Evolutionary conservation across 2,797 vertebrate species (phyloP).

Genomic region (Sebastes hubbsi): DNA sequence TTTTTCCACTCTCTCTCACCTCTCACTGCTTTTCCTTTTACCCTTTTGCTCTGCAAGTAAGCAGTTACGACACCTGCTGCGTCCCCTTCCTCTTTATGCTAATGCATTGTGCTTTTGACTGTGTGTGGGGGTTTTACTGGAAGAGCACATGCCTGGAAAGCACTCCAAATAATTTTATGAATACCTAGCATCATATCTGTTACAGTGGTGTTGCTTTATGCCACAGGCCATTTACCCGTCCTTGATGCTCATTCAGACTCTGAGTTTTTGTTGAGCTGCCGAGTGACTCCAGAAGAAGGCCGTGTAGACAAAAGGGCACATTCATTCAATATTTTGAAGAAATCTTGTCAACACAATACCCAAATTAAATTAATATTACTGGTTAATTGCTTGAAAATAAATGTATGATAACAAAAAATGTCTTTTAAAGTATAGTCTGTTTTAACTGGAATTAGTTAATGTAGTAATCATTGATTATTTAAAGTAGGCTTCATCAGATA

Average conservation of each 20-base stretch:
- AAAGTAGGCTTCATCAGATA: neutral
- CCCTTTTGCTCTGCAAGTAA: slow-evolving; percentile 25
- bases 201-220: slow-evolving; percentile 10
- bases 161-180: slow-evolving; percentile 27
- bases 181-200: slow-evolving; percentile 7
- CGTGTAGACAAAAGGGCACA: neutral
- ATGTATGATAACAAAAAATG: neutral
- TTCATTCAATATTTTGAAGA: neutral
- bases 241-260: slow-evolving; percentile 5
- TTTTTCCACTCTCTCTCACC: neutral
- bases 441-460: neutral
- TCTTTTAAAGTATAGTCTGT: neutral
- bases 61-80: slow-evolving; percentile 15
- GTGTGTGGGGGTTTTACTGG: slow-evolving; percentile 31
- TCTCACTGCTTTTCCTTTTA: neutral
- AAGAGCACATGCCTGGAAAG: slow-evolving; percentile 24
- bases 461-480: neutral
- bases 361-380: neutral
- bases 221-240: slow-evolving; percentile 20
- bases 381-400: neutral
- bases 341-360: neutral
- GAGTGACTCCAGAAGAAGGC: neutral
- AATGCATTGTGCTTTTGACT: slow-evolving; percentile 12
- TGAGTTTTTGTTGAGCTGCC: neutral
- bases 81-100: slow-evolving; percentile 33